phyloP scores from a whole-genome alignment of 2,888 invertebrate species.

The Microctonus aethiopoides region DNA sequence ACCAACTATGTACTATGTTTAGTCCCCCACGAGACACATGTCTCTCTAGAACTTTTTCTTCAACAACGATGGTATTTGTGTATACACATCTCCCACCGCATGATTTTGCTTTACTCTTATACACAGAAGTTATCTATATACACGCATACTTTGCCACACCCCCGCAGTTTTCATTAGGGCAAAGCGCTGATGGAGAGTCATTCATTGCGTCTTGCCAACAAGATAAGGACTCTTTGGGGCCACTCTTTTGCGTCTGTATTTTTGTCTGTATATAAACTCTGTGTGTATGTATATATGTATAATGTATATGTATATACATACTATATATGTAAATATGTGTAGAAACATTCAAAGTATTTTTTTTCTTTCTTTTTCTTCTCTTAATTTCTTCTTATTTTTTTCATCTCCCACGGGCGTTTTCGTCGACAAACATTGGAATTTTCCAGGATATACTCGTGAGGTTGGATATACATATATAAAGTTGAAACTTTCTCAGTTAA shows the following conservation, averaged over 20 bases:
- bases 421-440: conserved; percentile 23
- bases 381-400: conserved; percentile 1
- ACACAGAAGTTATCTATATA: conserved; percentile 28
- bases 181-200: conserved; percentile 41
- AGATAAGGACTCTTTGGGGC: conserved; percentile 29
- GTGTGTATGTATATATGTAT: too few species aligned
- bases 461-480: conserved; percentile 6
- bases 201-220: conserved; percentile 34
- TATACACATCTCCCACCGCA: conserved; percentile 7
- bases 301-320: not conserved
- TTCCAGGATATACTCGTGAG: conserved; percentile 27
- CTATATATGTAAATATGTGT: too few species aligned
- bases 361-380: conserved; percentile 17
- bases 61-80: conserved; percentile 21
- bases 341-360: not conserved
- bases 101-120: conserved; percentile 21
- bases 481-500: conserved; percentile 27
- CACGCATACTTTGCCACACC: conserved; percentile 26
- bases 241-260: not conserved
- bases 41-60: conserved; percentile 1
- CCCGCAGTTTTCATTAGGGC: conserved; percentile 49
- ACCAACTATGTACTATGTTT: conserved; percentile 12
- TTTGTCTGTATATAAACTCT: conserved; percentile 32
- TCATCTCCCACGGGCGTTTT: conserved; percentile 12
- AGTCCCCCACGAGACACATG: conserved; percentile 5